Evolutionary conservation across 2,797 vertebrate genomes (phyloP), one percentile per base, ranked within the genome.

Genomic region (Leuciscus waleckii): DNA sequence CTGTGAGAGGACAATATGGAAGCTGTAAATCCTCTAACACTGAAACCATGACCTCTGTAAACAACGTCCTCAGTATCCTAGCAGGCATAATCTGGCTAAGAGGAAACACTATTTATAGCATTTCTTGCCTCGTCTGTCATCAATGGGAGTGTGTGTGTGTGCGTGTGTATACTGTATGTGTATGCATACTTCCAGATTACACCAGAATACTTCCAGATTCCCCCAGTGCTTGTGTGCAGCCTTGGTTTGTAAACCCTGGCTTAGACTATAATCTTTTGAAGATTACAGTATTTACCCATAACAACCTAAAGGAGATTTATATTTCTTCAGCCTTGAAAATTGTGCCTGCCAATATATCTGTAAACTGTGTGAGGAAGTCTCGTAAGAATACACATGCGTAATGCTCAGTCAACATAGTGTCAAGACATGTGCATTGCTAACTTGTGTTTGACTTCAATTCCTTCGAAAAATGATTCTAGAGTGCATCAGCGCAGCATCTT

Each of bases 81-180:
- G 88, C 88, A 93, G 92, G 94, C 91, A 92, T 92, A 91, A 94
- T 91, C 92, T 84, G 94, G 92, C 91, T 83, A 87, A 89, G 81
- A 92, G 89, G 86, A 76, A 67, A 65, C 11, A 89, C 86, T 87
- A 74, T 92, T 92, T 86, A 89, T 87, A 93, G 91, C 89, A 89
- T 87, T 89, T 92, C 87, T 84, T 89, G 89, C 87, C 79, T 91
- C 89, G 83, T 85, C 79, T 80, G 83, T 39, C 89, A 82, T 91
- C 88, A 92, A 90, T 87, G 58, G 86, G 81, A 87, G 88, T 80
- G 82, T 56, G 87, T 73, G 71, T 93, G 91, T 90, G 91, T 90
- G 90, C 2, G 10, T 43, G 43, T 46, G 1, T 14, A 16, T 16
- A 49, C 46, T 94, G 86, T 83, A 37, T 63, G 39, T 81, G 63